Evolutionary conservation across 2,797 vertebrate species (phyloP), one percentile per base, ranked within the genome.

Genomic region (Karalla daura): DNA sequence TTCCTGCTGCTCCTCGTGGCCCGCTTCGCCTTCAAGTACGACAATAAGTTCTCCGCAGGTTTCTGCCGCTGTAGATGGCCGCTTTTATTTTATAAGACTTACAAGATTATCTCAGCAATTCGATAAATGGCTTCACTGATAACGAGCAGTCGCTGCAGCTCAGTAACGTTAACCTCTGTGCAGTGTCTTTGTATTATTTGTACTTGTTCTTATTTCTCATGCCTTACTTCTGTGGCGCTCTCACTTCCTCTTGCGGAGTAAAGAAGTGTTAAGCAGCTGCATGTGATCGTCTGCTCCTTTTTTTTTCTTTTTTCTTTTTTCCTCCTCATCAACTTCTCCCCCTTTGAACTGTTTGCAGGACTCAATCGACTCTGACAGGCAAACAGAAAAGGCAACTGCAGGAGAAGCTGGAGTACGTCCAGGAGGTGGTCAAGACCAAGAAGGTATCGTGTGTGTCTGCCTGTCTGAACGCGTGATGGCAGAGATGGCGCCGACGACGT

Each of bases 381-480:
- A 93, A 94, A 79, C 94, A 95, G 88, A 94, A 94, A 60, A 88
- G 89, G 45, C 94, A 95, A 50, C 85, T 96, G 55, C 91, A 93
- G 66, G 93, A 95, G 74, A 94, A 94, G 73, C 84, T 92, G 44
- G 90, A 92, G 21, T 95, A 95, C 11, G 84, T 95, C 9, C 89
- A 91, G 70, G 94, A 94, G 12, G 94, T 94, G 70, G 92, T 95
- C 30, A 93, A 93, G 68, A 75, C 70, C 62, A 95, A 95, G 83
- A 95, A 95, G 95, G 95, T 95, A 90, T 11, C 4, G 7, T 20
- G 5, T 32, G 2, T 45, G 21, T 15, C 5, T 27, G 27, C 10
- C 2, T 44, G 20, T 14, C 5, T 27, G 25, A 8, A 10, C 4
- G 7, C 23, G 4, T 35, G 2, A 40, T n/a, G n/a, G n/a, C n/a